Evolutionary conservation across 2,113 vertebrate genomes (phyloP).

Genomic region (Benitochromis conjunctus): DNA sequence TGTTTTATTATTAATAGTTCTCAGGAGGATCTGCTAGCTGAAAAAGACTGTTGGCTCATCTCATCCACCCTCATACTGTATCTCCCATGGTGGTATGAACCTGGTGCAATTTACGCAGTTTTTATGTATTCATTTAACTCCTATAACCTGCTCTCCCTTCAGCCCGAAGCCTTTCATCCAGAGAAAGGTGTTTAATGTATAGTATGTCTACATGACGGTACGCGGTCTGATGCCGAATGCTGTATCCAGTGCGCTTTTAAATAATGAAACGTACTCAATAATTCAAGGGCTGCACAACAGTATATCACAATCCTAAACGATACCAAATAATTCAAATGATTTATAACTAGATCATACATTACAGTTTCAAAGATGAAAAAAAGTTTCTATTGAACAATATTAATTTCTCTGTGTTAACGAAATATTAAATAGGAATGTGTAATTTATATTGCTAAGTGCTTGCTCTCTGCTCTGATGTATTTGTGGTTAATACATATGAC

Average conservation of each 20-base stretch:
- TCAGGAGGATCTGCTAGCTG: constrained; percentile 23
- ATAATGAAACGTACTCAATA: background rate
- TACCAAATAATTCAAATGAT: background rate
- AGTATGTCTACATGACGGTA: background rate
- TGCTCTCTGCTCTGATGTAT: background rate
- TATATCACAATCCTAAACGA: background rate
- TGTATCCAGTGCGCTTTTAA: background rate
- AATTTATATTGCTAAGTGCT: background rate
- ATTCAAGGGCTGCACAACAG: background rate
- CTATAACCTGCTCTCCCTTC: background rate
- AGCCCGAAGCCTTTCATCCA: background rate
- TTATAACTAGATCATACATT: background rate
- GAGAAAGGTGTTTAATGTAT: background rate
- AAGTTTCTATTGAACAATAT: background rate
- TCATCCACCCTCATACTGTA: background rate
- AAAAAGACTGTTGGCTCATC: constrained; percentile 8
- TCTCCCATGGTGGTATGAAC: constrained; percentile 23
- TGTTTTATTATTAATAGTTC: constrained; percentile 57
- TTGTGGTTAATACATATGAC: background rate
- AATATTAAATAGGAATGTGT: background rate
- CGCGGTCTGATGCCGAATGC: background rate
- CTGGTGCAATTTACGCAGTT: constrained; percentile 8
- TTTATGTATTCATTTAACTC: constrained; percentile 22
- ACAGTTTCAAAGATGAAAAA: background rate
- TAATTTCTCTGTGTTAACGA: background rate